Evolutionary conservation across 1,140 invertebrate genomes (phyloP).

Genomic region (Portunus trituberculatus): DNA sequence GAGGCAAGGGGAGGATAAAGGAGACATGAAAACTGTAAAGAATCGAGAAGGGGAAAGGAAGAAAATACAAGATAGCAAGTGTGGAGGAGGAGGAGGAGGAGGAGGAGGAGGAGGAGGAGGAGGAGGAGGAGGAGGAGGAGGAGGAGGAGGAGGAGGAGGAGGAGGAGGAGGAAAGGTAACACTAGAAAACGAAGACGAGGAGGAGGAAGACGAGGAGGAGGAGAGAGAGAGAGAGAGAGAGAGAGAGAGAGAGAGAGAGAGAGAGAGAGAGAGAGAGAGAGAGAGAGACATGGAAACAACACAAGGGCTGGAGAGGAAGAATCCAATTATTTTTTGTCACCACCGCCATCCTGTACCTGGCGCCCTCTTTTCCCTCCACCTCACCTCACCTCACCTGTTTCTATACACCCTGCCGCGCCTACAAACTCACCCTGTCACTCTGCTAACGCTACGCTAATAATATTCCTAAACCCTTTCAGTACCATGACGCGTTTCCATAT

Average conservation of each 20-base stretch:
- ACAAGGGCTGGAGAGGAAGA: not conserved
- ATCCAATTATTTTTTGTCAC: not conserved
- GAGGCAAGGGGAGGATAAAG: not conserved
- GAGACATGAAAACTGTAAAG: not conserved
- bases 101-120: not conserved
- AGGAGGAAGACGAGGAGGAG: not conserved
- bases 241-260: slow-evolving; percentile 38
- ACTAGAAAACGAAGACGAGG: not conserved
- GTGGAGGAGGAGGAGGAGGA: not conserved
- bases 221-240: not conserved
- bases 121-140: not conserved
- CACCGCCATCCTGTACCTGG: not conserved
- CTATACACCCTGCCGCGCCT: too few relatives aligned
- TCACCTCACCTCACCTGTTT: not conserved
- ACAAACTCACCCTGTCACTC: too few relatives aligned
- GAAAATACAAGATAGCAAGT: not conserved
- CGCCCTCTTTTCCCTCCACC: not conserved
- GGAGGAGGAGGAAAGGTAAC: not conserved
- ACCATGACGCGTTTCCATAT: too few relatives aligned
- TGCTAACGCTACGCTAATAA: too few relatives aligned
- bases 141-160: not conserved
- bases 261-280: slow-evolving; percentile 35
- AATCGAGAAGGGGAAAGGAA: not conserved
- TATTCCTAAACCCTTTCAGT: too few relatives aligned
- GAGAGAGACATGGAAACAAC: not conserved